Conservation (phyloP, 2,888 invertebrate genomes). For the Trichacis sp. region DNA sequence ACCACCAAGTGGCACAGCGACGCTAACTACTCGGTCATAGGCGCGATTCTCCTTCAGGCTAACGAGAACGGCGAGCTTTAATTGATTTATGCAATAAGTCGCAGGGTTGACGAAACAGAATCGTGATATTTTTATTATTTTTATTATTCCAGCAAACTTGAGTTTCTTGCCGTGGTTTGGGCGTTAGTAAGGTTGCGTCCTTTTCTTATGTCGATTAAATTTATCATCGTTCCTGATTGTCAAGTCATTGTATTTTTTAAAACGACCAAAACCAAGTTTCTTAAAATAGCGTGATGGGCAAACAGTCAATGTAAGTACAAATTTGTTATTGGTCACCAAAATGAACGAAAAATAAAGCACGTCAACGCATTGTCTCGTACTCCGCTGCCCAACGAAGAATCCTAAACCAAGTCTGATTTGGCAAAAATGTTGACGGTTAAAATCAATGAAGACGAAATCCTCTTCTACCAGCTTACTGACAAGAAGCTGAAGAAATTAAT, state of each 20-base stretch:
- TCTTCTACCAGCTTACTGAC: conserved; percentile 7
- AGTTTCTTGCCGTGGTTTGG: conserved; percentile 50
- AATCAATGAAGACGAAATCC: neutral
- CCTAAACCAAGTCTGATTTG: too few relatives aligned
- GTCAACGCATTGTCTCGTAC: conserved; percentile 21
- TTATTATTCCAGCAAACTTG: conserved; percentile 49
- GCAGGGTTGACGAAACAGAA: conserved; percentile 45
- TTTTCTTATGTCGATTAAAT: conserved; percentile 35
- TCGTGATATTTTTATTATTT: too few relatives aligned
- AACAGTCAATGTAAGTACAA: conserved; percentile 6
- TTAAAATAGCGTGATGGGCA: conserved; percentile 35
- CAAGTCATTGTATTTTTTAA: conserved; percentile 42
- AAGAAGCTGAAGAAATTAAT: neutral
- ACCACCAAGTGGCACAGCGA: conserved; percentile 23
- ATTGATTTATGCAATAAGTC: conserved; percentile 44
- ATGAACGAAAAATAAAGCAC: conserved; percentile 15
- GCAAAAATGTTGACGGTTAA: neutral
- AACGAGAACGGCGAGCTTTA: conserved; percentile 14
- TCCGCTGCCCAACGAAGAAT: neutral
- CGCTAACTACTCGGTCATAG: neutral
- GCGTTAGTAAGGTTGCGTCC: conserved; percentile 22
- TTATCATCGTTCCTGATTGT: conserved; percentile 45
- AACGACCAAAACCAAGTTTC: conserved; percentile 30
- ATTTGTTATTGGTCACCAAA: neutral
- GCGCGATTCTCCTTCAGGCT: conserved; percentile 24